phyloP scores from a whole-genome alignment of 37 sponge, comb jelly and placozoan genomes.

The Haliclona indistincta region DNA sequence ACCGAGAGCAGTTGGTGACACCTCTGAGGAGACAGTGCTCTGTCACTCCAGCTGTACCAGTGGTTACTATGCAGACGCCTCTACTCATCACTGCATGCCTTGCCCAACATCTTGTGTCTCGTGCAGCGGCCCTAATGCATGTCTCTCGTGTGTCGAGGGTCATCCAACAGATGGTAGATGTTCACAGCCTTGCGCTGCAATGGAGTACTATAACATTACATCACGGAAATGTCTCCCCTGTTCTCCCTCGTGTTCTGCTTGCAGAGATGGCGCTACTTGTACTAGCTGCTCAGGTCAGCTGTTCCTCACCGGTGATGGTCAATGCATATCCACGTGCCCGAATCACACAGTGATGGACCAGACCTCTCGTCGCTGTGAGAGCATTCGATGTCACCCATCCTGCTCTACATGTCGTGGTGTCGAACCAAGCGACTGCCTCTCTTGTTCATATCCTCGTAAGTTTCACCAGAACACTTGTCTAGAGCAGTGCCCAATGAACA shows the following conservation, averaged over 20 bases:
- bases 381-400: slow-evolving; percentile 25
- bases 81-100: background rate
- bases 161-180: slow-evolving; percentile 25
- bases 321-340: slow-evolving; percentile 44
- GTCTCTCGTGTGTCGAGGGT: slow-evolving; percentile 21
- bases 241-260: slow-evolving; percentile 15
- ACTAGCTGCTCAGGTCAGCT: slow-evolving; percentile 10
- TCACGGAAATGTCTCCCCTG: slow-evolving; percentile 34
- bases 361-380: slow-evolving; percentile 5
- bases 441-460: slow-evolving; percentile 7
- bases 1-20: background rate
- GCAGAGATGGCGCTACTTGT: slow-evolving; percentile 23
- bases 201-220: slow-evolving; percentile 30
- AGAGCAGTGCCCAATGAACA: slow-evolving; percentile 31
- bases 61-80: slow-evolving; percentile 20
- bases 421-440: slow-evolving; percentile 20
- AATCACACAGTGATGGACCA: slow-evolving; percentile 14
- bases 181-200: slow-evolving; percentile 29
- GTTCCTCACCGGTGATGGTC: slow-evolving; percentile 18
- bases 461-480: slow-evolving; percentile 21
- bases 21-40: background rate
- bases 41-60: slow-evolving; percentile 11
- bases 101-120: slow-evolving; percentile 23
- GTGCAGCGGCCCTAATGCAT: slow-evolving; percentile 10
- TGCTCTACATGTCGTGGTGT: slow-evolving; percentile 58